Conservation (phyloP, 2,888 invertebrate genomes). For the Minunthozetes semirufus region DNA sequence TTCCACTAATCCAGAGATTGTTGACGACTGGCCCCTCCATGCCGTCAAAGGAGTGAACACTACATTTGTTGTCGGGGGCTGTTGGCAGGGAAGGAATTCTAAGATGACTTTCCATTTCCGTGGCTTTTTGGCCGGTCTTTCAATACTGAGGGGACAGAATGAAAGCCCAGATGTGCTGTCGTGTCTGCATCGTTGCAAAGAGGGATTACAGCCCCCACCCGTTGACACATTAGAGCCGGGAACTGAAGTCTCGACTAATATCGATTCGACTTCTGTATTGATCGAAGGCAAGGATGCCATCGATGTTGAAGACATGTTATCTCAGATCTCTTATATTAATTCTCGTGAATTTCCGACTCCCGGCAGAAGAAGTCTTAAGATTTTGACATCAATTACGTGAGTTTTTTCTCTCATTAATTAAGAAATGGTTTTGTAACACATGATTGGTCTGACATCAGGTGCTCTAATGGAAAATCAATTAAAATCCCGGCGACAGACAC, state of each 20-base stretch:
- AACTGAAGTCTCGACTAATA: constrained; percentile 40
- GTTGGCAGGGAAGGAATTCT: constrained; percentile 73
- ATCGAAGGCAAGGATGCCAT: constrained; percentile 84
- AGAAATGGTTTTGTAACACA: neutral
- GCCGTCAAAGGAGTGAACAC: constrained; percentile 90
- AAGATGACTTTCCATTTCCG: constrained; percentile 81
- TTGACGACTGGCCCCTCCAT: constrained; percentile 98
- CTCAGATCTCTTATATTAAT: constrained; percentile 85
- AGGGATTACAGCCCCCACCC: constrained; percentile 68
- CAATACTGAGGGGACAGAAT: constrained; percentile 65
- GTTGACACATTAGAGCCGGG: constrained; percentile 69
- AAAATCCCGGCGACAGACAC: constrained; percentile 70
- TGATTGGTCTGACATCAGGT: constrained; percentile 51
- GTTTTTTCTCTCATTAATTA: constrained; percentile 42
- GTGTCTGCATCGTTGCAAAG: constrained; percentile 74
- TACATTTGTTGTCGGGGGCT: constrained; percentile 87
- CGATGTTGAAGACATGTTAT: constrained; percentile 67
- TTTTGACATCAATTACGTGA: constrained; percentile 71
- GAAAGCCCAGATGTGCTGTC: constrained; percentile 66
- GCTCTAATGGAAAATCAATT: constrained; percentile 66
- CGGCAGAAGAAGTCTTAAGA: constrained; percentile 75
- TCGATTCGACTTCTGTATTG: constrained; percentile 76
- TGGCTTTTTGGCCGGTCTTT: constrained; percentile 82
- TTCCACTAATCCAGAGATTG: constrained; percentile 85
- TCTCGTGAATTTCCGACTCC: constrained; percentile 87